Conservation (phyloP, 2,888 invertebrate species). For the Hypercompe scribonia region DNA sequence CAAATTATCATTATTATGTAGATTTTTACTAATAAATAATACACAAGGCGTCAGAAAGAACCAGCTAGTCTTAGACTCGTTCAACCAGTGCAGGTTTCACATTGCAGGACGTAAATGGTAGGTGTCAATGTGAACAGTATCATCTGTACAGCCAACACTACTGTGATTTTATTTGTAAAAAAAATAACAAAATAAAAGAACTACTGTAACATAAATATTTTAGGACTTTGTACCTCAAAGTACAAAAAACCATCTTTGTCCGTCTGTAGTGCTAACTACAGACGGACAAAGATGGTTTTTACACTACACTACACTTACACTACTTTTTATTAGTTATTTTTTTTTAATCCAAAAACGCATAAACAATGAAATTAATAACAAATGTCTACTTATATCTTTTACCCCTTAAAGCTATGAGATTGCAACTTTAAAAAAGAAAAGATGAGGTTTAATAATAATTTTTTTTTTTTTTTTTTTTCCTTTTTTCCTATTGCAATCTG, state of each 20-base stretch:
- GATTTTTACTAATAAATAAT: slow-evolving; percentile 15
- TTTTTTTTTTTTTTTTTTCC: too few relatives aligned
- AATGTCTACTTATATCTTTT: neutral
- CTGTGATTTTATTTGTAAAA: neutral
- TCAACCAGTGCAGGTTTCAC: slow-evolving; percentile 73
- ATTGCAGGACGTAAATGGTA: slow-evolving; percentile 48
- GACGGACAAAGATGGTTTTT: too few relatives aligned
- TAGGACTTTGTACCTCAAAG: neutral
- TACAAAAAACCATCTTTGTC: neutral
- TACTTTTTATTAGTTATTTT: neutral
- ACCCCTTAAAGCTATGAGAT: neutral
- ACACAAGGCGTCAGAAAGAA: slow-evolving; percentile 21
- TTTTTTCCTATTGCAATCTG: too few relatives aligned
- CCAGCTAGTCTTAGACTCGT: slow-evolving; percentile 18
- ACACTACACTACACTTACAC: too few relatives aligned
- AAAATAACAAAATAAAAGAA: neutral
- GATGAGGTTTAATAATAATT: too few relatives aligned
- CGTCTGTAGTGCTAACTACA: too few relatives aligned
- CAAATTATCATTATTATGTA: slow-evolving; percentile 5
- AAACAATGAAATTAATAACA: neutral
- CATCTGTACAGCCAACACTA: slow-evolving; percentile 28
- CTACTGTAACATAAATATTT: neutral
- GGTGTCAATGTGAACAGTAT: slow-evolving; percentile 23
- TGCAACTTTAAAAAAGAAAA: too few relatives aligned
- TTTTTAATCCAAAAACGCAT: neutral